Percentiles rank a stretch among this genome's conserved stretches.
phyloP scores from a whole-genome alignment of 1,140 invertebrate species.

The Popillia japonica region DNA sequence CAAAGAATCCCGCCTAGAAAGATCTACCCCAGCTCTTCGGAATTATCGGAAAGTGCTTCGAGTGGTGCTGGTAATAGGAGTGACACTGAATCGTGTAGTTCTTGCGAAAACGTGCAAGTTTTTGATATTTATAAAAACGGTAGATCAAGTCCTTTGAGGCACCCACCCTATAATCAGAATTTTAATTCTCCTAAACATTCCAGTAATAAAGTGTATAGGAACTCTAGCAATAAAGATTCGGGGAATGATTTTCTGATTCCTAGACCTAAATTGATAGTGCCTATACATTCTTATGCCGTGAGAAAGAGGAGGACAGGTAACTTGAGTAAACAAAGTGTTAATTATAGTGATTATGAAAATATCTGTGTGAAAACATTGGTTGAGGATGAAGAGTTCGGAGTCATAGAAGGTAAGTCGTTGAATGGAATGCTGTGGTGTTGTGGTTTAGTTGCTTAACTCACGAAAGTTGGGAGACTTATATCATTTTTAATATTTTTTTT shows the following conservation, averaged over 20 bases:
- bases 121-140: constrained; percentile 60
- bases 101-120: constrained; percentile 53
- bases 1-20: constrained; percentile 56
- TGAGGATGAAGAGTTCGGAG: too few species aligned
- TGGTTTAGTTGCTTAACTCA: too few species aligned
- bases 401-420: constrained; percentile 16
- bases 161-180: constrained; percentile 2
- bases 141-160: constrained; percentile 23
- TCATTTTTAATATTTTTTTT: too few species aligned
- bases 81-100: constrained; percentile 11
- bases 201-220: not conserved
- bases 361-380: not conserved
- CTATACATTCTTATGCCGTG: constrained; percentile 84
- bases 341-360: constrained; percentile 34
- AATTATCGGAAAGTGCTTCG: constrained; percentile 18
- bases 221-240: constrained; percentile 57
- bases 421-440: too few species aligned
- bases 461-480: too few species aligned
- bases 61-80: not conserved
- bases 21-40: constrained; percentile 52
- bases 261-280: constrained; percentile 83
- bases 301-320: constrained; percentile 80
- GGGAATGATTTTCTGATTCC: constrained; percentile 78
- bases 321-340: constrained; percentile 53
- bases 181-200: not conserved